phyloP scores from a whole-genome alignment of 2,888 invertebrate genomes.

The Alitta virens region DNA sequence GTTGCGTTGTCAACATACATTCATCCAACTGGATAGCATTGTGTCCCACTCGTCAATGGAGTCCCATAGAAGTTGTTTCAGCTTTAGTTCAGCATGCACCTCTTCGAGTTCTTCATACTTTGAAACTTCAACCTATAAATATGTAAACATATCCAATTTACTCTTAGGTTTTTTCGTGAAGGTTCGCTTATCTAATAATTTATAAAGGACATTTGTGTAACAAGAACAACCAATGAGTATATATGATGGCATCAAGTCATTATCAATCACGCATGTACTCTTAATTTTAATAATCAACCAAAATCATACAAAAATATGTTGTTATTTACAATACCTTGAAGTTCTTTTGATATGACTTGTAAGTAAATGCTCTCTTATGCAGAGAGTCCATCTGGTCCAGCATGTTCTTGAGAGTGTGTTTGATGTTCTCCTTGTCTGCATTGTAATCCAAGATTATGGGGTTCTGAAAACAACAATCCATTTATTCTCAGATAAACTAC shows the following conservation, averaged over 20 bases:
- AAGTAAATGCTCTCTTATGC: slow-evolving; percentile 71
- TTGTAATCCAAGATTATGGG: slow-evolving; percentile 72
- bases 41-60: slow-evolving; percentile 74
- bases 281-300: too few relatives aligned
- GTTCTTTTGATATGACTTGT: slow-evolving; percentile 77
- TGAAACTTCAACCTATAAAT: slow-evolving; percentile 74
- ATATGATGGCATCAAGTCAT: too few relatives aligned
- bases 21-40: slow-evolving; percentile 68
- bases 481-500: not conserved
- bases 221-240: too few relatives aligned
- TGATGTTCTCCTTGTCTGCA: slow-evolving; percentile 66
- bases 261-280: too few relatives aligned
- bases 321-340: slow-evolving; percentile 68
- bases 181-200: too few relatives aligned
- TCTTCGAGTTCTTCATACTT: slow-evolving; percentile 79
- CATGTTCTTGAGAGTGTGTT: slow-evolving; percentile 66
- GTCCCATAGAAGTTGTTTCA: slow-evolving; percentile 79
- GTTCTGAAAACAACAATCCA: slow-evolving; percentile 62
- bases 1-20: slow-evolving; percentile 44
- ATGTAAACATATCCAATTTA: too few relatives aligned
- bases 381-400: slow-evolving; percentile 66
- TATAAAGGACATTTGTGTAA: too few relatives aligned
- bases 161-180: too few relatives aligned
- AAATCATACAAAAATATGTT: too few relatives aligned
- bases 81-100: slow-evolving; percentile 74